Conservation (phyloP, 2,113 vertebrate species). For the Perca flavescens region DNA sequence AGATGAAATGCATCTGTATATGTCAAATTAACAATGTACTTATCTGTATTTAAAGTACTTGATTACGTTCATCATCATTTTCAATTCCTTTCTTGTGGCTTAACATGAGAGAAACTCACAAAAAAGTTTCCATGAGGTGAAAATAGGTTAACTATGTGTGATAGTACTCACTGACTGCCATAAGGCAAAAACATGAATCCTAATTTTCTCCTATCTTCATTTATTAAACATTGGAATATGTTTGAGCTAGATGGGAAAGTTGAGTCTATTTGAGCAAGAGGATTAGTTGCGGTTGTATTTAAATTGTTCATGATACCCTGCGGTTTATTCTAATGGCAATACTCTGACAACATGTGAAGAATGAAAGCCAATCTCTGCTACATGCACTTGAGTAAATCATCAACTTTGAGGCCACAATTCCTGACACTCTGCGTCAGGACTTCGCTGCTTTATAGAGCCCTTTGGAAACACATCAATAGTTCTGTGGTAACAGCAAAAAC, state of each 20-base stretch:
- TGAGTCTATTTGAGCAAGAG: conserved; percentile 55
- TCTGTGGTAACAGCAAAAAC: conserved; percentile 45
- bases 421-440: conserved; percentile 37
- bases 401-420: conserved; percentile 39
- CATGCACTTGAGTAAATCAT: conserved; percentile 22
- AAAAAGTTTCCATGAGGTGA: conserved; percentile 6
- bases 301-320: conserved; percentile 68
- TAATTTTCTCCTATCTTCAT: conserved; percentile 52
- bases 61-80: not conserved
- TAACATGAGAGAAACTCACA: not conserved
- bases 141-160: conserved; percentile 37
- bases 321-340: conserved; percentile 58
- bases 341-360: conserved; percentile 56
- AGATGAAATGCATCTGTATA: conserved; percentile 42
- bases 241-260: conserved; percentile 58
- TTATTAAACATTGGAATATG: conserved; percentile 49
- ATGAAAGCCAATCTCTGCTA: conserved; percentile 43
- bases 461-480: conserved; percentile 66
- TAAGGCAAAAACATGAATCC: conserved; percentile 57
- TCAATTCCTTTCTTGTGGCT: not conserved
- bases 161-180: conserved; percentile 36
- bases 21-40: not conserved
- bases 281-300: conserved; percentile 69
- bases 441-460: conserved; percentile 41
- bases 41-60: not conserved